A percentile compares a stretch with the other conserved stretches of the same genome.
Conservation (phyloP, 1,140 invertebrate genomes). For the Portunus trituberculatus region DNA sequence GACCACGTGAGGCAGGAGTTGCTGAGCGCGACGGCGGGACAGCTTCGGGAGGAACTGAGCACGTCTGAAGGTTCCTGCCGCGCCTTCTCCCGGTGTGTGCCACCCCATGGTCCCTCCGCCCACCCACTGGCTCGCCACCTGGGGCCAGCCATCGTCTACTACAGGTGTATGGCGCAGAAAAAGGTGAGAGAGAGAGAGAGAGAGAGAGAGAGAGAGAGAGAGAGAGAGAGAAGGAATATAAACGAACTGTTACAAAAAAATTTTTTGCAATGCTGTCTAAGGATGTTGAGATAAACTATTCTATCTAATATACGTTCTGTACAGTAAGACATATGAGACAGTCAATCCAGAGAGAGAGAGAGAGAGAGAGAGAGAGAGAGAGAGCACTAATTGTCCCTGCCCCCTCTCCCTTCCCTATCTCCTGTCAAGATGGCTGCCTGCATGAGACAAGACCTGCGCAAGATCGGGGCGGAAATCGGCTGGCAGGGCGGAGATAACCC, state of each 20-base stretch:
- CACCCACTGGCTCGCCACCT: constrained; percentile 56
- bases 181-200: constrained; percentile 32
- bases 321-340: not conserved
- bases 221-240: not conserved
- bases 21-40: not conserved
- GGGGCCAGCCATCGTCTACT: constrained; percentile 36
- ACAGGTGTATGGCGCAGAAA: constrained; percentile 53
- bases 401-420: not conserved
- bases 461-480: not conserved
- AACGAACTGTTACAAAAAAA: too few relatives aligned
- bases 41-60: constrained; percentile 40
- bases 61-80: constrained; percentile 42
- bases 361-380: too few relatives aligned
- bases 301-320: too few relatives aligned
- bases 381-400: not conserved
- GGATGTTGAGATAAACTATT: too few relatives aligned
- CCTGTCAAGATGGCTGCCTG: not conserved
- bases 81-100: constrained; percentile 59
- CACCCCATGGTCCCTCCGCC: not conserved
- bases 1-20: constrained; percentile 43
- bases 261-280: too few relatives aligned
- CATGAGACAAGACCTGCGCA: constrained; percentile 4
- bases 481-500: not conserved
- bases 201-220: constrained; percentile 25
- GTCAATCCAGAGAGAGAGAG: too few relatives aligned